Conservation (phyloP, 2,888 invertebrate genomes). For the Bembecia ichneumoniformis region DNA sequence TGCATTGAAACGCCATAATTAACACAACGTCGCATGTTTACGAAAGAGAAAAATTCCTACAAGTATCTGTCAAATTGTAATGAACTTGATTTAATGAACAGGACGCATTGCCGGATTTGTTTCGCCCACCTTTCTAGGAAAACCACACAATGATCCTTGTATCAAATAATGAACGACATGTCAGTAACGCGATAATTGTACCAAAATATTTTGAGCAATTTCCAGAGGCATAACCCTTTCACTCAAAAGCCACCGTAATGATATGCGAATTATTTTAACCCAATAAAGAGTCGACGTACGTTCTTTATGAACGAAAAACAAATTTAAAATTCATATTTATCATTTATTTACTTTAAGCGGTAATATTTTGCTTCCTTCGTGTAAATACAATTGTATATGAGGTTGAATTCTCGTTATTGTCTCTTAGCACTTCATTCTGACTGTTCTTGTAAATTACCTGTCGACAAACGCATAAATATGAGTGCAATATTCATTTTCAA, state of each 20-base stretch:
- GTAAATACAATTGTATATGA: background rate
- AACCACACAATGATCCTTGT: slow-evolving; percentile 7
- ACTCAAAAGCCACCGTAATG: slow-evolving; percentile 17
- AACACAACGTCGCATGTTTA: background rate
- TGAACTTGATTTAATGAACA: slow-evolving; percentile 3
- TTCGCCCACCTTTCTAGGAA: slow-evolving; percentile 20
- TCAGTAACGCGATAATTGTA: slow-evolving; percentile 8
- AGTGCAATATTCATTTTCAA: too few relatives aligned
- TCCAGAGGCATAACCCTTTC: slow-evolving; percentile 27
- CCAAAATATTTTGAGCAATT: slow-evolving; percentile 16
- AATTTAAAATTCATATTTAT: background rate
- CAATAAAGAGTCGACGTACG: slow-evolving; percentile 1
- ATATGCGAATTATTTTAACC: slow-evolving; percentile 11
- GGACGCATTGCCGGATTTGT: slow-evolving; percentile 17
- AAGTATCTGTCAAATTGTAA: background rate
- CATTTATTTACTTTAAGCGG: background rate
- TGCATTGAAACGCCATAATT: too few relatives aligned
- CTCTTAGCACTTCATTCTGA: background rate
- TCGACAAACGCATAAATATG: too few relatives aligned
- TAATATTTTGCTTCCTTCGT: background rate
- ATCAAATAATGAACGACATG: slow-evolving; percentile 9
- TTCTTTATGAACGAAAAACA: background rate
- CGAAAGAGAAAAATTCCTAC: background rate
- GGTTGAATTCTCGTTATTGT: background rate
- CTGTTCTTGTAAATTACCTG: background rate